These are phyloP conservation scores for Aethes cnicana DNA, from an alignment of 2,888 invertebrate genomes.

Conservation along the genomic window DNA sequence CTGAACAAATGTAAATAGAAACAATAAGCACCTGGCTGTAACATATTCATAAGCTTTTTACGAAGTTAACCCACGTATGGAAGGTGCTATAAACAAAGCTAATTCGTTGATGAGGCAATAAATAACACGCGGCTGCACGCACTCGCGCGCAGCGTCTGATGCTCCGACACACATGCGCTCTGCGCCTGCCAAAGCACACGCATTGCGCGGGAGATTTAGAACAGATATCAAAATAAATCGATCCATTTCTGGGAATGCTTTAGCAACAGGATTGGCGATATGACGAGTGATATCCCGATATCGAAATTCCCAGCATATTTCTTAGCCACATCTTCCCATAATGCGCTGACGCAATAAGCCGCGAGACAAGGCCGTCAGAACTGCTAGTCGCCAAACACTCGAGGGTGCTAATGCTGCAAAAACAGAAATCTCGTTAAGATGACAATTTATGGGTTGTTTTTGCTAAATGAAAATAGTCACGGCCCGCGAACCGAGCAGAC, in stretches of 20 bases:
- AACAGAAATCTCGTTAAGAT: constrained; percentile 82
- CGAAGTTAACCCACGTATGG: constrained; percentile 58
- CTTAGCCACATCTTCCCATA: constrained; percentile 36
- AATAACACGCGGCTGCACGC: constrained; percentile 73
- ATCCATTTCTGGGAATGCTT: constrained; percentile 9
- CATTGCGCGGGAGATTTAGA: constrained; percentile 46
- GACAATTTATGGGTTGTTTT: constrained; percentile 83
- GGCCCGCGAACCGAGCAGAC: constrained; percentile 74
- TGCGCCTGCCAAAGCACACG: constrained; percentile 68
- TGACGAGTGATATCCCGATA: constrained; percentile 23
- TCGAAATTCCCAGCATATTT: constrained; percentile 29
- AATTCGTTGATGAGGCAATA: constrained; percentile 68
- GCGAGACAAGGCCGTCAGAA: constrained; percentile 50
- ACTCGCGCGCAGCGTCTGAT: constrained; percentile 71
- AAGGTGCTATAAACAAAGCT: constrained; percentile 62
- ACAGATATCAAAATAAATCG: constrained; percentile 28
- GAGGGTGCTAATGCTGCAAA: constrained; percentile 77
- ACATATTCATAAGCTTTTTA: constrained; percentile 68
- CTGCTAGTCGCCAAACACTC: constrained; percentile 60
- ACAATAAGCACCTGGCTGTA: constrained; percentile 51
- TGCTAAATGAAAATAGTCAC: constrained; percentile 82
- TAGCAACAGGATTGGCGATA: not conserved
- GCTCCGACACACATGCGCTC: constrained; percentile 67
- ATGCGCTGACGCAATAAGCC: constrained; percentile 58
- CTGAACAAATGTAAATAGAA: constrained; percentile 50